Conservation (phyloP, 2,797 vertebrate genomes). For the Schizopygopsis pylzovi region DNA sequence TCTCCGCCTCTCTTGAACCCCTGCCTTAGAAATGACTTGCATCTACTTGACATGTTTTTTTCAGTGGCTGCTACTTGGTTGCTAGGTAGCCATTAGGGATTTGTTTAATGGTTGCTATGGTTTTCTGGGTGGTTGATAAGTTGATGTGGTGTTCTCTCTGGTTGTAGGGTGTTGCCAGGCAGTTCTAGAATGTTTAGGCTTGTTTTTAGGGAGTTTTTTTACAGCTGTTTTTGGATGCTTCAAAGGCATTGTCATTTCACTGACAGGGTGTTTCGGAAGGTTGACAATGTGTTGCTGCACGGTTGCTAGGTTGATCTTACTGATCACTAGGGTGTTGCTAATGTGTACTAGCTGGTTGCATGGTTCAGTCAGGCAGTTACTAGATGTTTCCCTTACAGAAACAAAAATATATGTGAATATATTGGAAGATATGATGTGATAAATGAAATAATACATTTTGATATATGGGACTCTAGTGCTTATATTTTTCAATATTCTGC, state of each 20-base stretch:
- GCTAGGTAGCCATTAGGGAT: not conserved
- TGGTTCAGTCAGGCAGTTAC: too few species aligned
- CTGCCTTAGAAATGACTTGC: constrained; percentile 30
- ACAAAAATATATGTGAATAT: too few species aligned
- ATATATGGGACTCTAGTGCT: too few species aligned
- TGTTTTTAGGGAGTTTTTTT: not conserved
- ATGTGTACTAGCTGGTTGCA: too few species aligned
- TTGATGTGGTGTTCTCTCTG: not conserved
- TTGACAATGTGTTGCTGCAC: not conserved
- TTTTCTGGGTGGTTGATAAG: not conserved
- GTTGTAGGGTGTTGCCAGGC: not conserved
- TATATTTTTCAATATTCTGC: too few species aligned
- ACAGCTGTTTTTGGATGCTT: not conserved
- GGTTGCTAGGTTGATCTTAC: too few species aligned
- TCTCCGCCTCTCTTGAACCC: constrained; percentile 36
- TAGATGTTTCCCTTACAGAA: too few species aligned
- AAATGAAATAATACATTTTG: too few species aligned
- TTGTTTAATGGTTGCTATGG: not conserved
- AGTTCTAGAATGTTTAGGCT: not conserved
- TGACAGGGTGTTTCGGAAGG: not conserved
- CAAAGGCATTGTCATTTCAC: not conserved
- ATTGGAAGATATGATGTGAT: too few species aligned
- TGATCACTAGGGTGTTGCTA: not conserved
- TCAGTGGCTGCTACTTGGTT: not conserved
- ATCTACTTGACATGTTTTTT: not conserved